Evolutionary conservation across 2,113 vertebrate genomes (phyloP).

Genomic region (Mystacornis crossleyi): DNA sequence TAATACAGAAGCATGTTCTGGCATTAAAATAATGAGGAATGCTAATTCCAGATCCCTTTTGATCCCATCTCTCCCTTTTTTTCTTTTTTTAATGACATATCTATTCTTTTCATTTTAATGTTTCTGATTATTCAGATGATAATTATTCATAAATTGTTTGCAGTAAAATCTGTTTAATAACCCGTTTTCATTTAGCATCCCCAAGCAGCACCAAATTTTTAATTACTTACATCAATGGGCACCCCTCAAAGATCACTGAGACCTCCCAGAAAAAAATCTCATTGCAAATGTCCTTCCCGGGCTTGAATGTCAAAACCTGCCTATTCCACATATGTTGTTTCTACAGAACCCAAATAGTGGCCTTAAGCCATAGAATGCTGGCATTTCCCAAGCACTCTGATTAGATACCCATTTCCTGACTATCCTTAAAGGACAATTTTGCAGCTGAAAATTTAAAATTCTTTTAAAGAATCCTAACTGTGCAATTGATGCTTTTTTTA

Average conservation of each 20-base stretch:
- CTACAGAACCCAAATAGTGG: neutral
- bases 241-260: neutral
- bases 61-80: neutral
- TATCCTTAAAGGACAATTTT: neutral
- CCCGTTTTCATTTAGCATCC: neutral
- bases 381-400: neutral
- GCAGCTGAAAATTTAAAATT: neutral
- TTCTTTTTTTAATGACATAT: neutral
- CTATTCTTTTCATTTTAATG: slow-evolving; percentile 11
- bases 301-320: neutral
- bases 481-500: neutral
- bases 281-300: neutral
- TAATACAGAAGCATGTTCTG: slow-evolving; percentile 20
- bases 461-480: neutral
- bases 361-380: neutral
- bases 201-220: neutral
- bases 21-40: slow-evolving; percentile 51
- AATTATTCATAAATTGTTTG: slow-evolving; percentile 24
- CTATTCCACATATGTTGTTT: neutral
- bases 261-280: neutral
- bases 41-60: slow-evolving; percentile 20
- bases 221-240: neutral
- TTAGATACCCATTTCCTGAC: neutral
- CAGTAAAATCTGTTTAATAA: slow-evolving; percentile 19
- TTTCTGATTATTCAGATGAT: slow-evolving; percentile 15